A percentile compares a stretch with the other conserved stretches of the same genome.
Conservation (phyloP, 1,140 invertebrate species). For the Pseudomyrmex cubaensis region DNA sequence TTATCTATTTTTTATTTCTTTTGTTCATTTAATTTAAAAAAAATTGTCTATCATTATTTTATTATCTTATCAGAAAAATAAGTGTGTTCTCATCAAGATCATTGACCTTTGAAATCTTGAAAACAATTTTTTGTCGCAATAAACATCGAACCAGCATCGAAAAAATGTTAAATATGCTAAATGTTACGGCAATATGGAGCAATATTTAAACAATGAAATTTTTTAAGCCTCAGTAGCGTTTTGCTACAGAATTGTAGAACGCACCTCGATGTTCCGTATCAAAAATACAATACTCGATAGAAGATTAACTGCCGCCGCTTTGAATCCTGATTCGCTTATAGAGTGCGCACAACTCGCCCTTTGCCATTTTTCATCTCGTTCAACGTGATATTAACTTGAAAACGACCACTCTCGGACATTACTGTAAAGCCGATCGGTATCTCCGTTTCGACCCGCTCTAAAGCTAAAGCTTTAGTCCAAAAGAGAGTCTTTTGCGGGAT, state of each 20-base stretch:
- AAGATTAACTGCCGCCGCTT: constrained; percentile 58
- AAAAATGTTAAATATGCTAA: constrained; percentile 31
- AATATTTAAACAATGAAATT: neutral
- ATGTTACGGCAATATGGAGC: neutral
- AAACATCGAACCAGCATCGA: neutral
- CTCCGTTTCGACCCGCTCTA: constrained; percentile 40
- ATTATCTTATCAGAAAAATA: neutral
- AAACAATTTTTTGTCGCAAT: constrained; percentile 43
- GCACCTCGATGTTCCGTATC: constrained; percentile 31
- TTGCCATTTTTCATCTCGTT: constrained; percentile 67
- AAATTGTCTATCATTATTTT: constrained; percentile 21
- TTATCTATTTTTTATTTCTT: neutral
- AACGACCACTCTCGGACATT: constrained; percentile 59
- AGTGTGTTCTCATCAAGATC: neutral
- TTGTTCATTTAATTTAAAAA: constrained; percentile 3
- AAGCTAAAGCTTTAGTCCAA: constrained; percentile 6
- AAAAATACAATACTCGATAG: constrained; percentile 55
- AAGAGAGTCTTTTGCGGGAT: constrained; percentile 22
- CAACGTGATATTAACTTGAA: constrained; percentile 61
- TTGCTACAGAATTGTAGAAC: constrained; percentile 20
- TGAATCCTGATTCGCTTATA: constrained; percentile 52
- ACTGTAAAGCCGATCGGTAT: constrained; percentile 58
- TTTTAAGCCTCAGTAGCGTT: constrained; percentile 1
- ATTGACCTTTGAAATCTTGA: constrained; percentile 41
- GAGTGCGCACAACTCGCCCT: constrained; percentile 48